Percentiles rank a stretch among this genome's conserved stretches.
phyloP scores from a whole-genome alignment of 2,888 invertebrate species.

The Rhimphoctona megacephalus region DNA sequence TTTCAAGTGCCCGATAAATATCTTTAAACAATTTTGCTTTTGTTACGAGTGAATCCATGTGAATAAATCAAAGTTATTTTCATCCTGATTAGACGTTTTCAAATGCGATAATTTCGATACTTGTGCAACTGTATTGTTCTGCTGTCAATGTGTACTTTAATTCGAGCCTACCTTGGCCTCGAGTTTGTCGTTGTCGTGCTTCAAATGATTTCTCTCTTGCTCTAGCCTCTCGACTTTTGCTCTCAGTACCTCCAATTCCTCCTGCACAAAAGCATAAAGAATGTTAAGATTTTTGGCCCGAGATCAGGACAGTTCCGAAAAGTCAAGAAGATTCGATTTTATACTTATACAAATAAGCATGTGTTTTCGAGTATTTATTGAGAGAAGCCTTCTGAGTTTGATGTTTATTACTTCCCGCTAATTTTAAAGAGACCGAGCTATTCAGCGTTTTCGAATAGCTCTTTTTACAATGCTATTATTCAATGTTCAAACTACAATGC shows the following conservation, averaged over 20 bases:
- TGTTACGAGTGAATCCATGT: not conserved
- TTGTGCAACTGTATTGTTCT: not conserved
- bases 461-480: not conserved
- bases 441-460: not conserved
- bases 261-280: constrained; percentile 85
- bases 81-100: not conserved
- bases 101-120: not conserved
- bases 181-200: constrained; percentile 94
- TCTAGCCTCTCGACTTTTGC: constrained; percentile 95
- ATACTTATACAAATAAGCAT: not conserved
- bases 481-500: not conserved
- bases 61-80: not conserved
- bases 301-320: constrained; percentile 21
- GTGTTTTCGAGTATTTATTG: constrained; percentile 12
- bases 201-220: constrained; percentile 93
- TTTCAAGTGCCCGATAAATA: not conserved
- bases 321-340: constrained; percentile 40
- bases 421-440: constrained; percentile 4
- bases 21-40: not conserved
- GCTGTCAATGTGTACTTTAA: not conserved
- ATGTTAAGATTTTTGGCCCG: constrained; percentile 55
- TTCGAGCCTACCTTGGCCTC: constrained; percentile 93
- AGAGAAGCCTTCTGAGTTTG: constrained; percentile 1
- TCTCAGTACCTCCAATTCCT: constrained; percentile 93
- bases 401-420: constrained; percentile 28